Evolutionary conservation across 2,797 vertebrate species (phyloP).

Genomic region (Vultur gryphus): DNA sequence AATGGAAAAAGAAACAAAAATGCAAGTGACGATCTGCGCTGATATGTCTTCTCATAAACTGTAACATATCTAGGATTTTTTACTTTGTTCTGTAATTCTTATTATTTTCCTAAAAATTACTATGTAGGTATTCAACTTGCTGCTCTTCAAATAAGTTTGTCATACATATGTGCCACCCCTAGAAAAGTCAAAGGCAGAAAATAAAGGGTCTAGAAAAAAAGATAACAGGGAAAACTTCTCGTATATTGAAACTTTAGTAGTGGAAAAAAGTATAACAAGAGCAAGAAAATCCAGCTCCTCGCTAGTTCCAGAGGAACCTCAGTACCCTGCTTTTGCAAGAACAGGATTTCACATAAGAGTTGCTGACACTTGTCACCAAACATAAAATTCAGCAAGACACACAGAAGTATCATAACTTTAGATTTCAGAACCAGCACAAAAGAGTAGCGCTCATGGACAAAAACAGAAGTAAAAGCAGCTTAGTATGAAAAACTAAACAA

Average conservation of each 20-base stretch:
- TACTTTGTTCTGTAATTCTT: not conserved
- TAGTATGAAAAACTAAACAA: not conserved
- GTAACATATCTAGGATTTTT: not conserved
- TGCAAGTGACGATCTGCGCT: not conserved
- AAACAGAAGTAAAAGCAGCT: not conserved
- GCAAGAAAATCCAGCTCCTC: not conserved
- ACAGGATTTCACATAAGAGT: rapidly evolving
- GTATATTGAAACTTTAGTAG: not conserved
- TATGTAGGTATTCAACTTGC: not conserved
- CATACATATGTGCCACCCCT: not conserved
- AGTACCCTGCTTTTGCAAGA: not conserved
- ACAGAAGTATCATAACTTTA: rapidly evolving
- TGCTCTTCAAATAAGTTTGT: not conserved
- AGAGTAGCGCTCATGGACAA: rapidly evolving
- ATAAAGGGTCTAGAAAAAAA: not conserved
- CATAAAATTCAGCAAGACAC: not conserved
- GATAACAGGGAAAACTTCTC: not conserved
- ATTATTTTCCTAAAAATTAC: not conserved
- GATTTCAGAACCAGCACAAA: not conserved
- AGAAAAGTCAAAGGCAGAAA: not conserved
- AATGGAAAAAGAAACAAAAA: not conserved
- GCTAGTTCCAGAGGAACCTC: not conserved
- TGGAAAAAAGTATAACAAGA: rapidly evolving
- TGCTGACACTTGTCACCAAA: not conserved
- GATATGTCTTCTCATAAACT: not conserved